Conservation (phyloP, 1,140 invertebrate species). For the Cydia splendana region DNA sequence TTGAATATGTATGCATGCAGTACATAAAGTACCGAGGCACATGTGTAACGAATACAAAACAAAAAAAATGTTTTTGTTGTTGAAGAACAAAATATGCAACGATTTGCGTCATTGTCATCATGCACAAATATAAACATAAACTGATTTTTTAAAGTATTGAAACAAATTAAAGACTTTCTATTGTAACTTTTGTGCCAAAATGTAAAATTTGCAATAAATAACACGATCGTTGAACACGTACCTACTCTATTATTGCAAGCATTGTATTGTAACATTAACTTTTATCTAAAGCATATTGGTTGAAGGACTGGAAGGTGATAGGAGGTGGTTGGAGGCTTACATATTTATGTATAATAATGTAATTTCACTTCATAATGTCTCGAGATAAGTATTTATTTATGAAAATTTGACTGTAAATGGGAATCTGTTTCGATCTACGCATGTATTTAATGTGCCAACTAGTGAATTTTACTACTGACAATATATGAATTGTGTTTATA, state of each 20-base stretch:
- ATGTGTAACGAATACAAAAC: background rate
- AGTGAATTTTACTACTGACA: constrained; percentile 52
- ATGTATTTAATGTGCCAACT: constrained; percentile 70
- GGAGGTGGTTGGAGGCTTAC: constrained; percentile 9
- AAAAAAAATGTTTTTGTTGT: no score
- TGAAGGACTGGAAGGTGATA: constrained; percentile 7
- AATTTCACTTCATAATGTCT: constrained; percentile 29
- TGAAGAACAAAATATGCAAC: background rate
- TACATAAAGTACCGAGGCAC: background rate
- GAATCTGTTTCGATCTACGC: constrained; percentile 52
- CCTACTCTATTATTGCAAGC: constrained; percentile 37
- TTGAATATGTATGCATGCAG: constrained; percentile 33
- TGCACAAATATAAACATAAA: background rate
- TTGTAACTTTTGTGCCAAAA: background rate
- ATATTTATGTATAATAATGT: constrained; percentile 23
- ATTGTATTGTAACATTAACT: constrained; percentile 35
- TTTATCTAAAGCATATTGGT: constrained; percentile 14
- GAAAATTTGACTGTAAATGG: constrained; percentile 51
- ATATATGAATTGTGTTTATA: constrained; percentile 29
- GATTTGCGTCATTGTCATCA: no score
- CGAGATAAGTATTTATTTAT: constrained; percentile 51
- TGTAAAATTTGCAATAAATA: background rate
- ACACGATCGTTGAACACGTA: background rate
- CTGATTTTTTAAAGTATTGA: background rate
- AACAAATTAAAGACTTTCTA: no score